phyloP scores from a whole-genome alignment of 2,113 vertebrate species.

The Triplophysa siluroides region DNA sequence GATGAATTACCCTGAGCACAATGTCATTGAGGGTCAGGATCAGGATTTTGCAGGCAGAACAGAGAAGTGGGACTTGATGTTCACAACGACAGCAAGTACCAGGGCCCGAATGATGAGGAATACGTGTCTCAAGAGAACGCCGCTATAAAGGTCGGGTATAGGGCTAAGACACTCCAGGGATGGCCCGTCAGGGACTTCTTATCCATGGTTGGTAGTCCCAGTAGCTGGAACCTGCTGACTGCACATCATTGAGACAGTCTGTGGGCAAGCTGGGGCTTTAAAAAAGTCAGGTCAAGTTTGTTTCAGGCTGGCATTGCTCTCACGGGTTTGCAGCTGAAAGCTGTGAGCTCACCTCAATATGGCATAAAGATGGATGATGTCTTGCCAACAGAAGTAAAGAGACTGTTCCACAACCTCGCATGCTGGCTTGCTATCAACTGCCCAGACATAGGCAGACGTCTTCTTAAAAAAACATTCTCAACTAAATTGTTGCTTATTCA shows the following conservation, averaged over 20 bases:
- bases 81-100: not conserved
- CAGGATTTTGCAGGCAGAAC: not conserved
- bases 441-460: no score
- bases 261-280: slow-evolving; percentile 21
- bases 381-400: slow-evolving; percentile 8
- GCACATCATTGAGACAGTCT: slow-evolving; percentile 22
- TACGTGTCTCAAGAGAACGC: not conserved
- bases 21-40: slow-evolving; percentile 3
- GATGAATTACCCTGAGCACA: slow-evolving; percentile 28
- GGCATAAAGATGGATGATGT: slow-evolving; percentile 9
- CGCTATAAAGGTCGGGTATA: not conserved
- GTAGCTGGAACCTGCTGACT: slow-evolving; percentile 4
- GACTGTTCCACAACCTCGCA: not conserved
- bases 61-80: slow-evolving; percentile 5
- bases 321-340: slow-evolving; percentile 3
- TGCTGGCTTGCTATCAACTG: no score
- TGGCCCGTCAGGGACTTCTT: not conserved
- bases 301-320: slow-evolving; percentile 10
- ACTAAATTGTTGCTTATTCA: no score
- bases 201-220: not conserved
- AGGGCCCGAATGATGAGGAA: slow-evolving; percentile 4
- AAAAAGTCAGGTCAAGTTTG: slow-evolving; percentile 32
- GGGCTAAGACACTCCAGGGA: not conserved
- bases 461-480: no score
- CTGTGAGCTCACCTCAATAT: not conserved